Evolutionary conservation across 2,797 vertebrate genomes (phyloP), one percentile per base, ranked within the genome.

Genomic region (Urophycis tenuis): DNA sequence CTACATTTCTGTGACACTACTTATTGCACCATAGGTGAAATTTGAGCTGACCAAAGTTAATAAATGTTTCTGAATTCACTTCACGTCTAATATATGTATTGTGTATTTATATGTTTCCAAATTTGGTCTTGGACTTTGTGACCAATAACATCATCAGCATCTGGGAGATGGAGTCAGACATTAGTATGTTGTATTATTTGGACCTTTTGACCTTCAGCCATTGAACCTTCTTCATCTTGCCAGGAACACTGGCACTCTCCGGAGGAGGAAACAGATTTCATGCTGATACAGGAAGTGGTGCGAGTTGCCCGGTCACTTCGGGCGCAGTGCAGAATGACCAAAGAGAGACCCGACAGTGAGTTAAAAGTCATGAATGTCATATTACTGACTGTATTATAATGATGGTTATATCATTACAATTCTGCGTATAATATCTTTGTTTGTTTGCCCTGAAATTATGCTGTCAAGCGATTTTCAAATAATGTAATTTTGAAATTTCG

Each of bases 181-280:
- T 64, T 64, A 64, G 25, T 49, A 39, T 11, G 32, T 29, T 9
- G 12, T 34, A 19, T 30, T 74, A 2, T 72, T 69, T 73, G 73
- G 25, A 3, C 39, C 30, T 25, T 14, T 39, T 39, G 19, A 39
- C 73, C 6, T 67, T 70, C n/a, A 0, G 3, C 73, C 6, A 34
- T 69, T 31, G 22, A 5, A 64, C 74, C 72, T n/a, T 82, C 30
- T 82, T 5, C 2, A 39, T 87, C 70, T 81, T 79, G 19, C 0
- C 87, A 98, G 96, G 87, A 84, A 9, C 93, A 91, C 77, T 97
- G 95, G 96, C 70, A 76, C 76, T 93, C 92, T 82, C 94, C 94
- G 0, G 75, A 93, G 60, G 92, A 94, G 80, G 95, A 95, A 84
- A 85, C 29, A 0, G 86, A 84, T 34, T 96, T 97, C 84, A 83